Evolutionary conservation across 1,140 invertebrate species (phyloP).

Genomic region (Hesperophylax magnus): DNA sequence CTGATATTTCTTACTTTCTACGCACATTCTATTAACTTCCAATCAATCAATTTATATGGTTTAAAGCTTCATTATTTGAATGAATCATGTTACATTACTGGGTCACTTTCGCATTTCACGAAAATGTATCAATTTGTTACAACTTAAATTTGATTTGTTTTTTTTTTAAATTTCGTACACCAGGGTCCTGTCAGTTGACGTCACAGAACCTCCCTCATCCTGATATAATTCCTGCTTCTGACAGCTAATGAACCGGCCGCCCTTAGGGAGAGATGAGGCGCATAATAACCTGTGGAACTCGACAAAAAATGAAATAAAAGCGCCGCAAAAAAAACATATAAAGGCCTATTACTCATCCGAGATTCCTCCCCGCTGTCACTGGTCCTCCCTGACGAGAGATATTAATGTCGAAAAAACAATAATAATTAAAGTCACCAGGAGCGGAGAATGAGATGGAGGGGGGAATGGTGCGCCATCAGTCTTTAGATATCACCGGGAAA

Average conservation of each 20-base stretch:
- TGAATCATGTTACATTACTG: too few relatives aligned
- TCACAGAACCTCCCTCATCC: background rate
- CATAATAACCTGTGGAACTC: conserved; percentile 32
- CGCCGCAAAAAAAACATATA: conserved; percentile 27
- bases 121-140: too few relatives aligned
- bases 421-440: conserved; percentile 47
- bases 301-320: conserved; percentile 21
- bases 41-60: too few relatives aligned
- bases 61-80: too few relatives aligned
- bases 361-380: conserved; percentile 42
- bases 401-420: conserved; percentile 48
- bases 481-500: conserved; percentile 48
- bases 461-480: conserved; percentile 39
- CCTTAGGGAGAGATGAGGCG: conserved; percentile 2
- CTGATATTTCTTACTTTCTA: too few relatives aligned
- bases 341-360: conserved; percentile 36
- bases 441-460: conserved; percentile 24
- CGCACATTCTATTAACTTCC: too few relatives aligned
- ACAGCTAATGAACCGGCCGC: conserved; percentile 20
- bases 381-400: conserved; percentile 1
- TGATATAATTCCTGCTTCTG: conserved; percentile 22
- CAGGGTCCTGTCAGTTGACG: background rate
- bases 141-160: background rate
- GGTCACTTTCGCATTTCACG: too few relatives aligned
- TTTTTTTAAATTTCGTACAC: background rate